A percentile compares a stretch with the other conserved stretches of the same genome.
Evolutionary conservation across 2,797 vertebrate species (phyloP).

Genomic region (Chelidonichthys spinosus): DNA sequence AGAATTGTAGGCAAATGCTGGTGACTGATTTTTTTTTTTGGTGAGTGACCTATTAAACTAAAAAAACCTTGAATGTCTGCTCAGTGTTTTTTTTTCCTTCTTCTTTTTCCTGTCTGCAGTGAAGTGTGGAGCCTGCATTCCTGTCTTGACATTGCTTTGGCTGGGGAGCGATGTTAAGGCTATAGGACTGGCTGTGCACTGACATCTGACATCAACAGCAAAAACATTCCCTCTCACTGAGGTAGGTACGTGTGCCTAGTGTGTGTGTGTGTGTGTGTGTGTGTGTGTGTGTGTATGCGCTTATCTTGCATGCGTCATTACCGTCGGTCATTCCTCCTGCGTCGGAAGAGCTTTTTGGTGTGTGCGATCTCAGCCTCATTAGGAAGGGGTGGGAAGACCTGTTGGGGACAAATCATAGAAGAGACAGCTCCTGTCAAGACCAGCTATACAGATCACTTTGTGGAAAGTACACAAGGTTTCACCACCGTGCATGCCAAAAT

Average conservation of each 20-base stretch:
- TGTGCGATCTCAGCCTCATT: slow-evolving; percentile 97
- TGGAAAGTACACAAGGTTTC: slow-evolving; percentile 19
- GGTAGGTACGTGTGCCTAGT: slow-evolving; percentile 24
- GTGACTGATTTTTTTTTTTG: slow-evolving; percentile 41
- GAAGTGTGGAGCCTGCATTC: slow-evolving; percentile 68
- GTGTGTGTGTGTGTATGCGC: slow-evolving; percentile 17
- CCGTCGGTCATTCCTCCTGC: slow-evolving; percentile 93
- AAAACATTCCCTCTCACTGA: slow-evolving; percentile 58
- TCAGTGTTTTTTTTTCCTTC: slow-evolving; percentile 21
- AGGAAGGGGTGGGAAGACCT: slow-evolving; percentile 93
- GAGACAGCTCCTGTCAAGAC: slow-evolving; percentile 44
- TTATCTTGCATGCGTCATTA: slow-evolving; percentile 71
- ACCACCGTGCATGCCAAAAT: background rate
- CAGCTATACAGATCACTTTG: slow-evolving; percentile 6
- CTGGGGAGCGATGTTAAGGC: slow-evolving; percentile 57
- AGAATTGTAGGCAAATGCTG: slow-evolving; percentile 12
- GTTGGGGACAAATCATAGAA: slow-evolving; percentile 58
- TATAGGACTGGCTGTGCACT: slow-evolving; percentile 52
- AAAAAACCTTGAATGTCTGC: slow-evolving; percentile 43
- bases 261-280: slow-evolving; percentile 18
- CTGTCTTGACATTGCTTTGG: slow-evolving; percentile 66
- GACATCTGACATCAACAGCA: slow-evolving; percentile 64
- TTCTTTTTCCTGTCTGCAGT: slow-evolving; percentile 41
- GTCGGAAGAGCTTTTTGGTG: slow-evolving; percentile 97
- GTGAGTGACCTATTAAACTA: slow-evolving; percentile 42